Evolutionary conservation across 1,140 invertebrate species (phyloP), one percentile per base, ranked within the genome.

Genomic region (Drosophila watanabei): DNA sequence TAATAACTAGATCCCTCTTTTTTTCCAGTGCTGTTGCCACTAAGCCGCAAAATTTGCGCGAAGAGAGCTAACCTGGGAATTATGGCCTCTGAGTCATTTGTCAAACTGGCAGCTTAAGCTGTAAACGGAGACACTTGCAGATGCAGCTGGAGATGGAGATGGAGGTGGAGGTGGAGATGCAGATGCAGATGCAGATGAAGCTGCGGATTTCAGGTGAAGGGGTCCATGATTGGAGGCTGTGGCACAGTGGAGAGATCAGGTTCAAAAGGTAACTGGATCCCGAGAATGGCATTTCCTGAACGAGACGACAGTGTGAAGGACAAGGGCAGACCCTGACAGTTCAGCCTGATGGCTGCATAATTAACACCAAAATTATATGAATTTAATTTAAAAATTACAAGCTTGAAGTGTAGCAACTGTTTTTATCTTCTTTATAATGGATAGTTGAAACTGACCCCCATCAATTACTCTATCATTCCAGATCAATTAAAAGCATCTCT

Each of bases 51-150:
- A 35, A 30, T 46, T 18, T 24, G 35, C 30, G 24, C 37, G 24
- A 59, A 45, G 77, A 49, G 54, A 79, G 32, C 77, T 70, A 20
- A 35, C 46, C 2, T 33, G 51, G n/a, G 65, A 57, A 39, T 28
- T 57, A 57, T 57, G 54, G 54, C 54, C 54, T 11, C 54, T 82
- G 82, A 82, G 69, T 85, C 82, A 85, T 86, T 82, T 79, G 79
- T 81, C 78, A 78, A 57, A 30, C n/a, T 66, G 60, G 43, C 79
- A 51, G 66, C 32, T 75, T 51, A 45, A 49, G 20, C 59, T 57
- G 35, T 32, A 52, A 58, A 37, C 68, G 24, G 54, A 58, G 68
- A 60, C 68, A 73, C 68, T 71, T 70, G 68, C 70, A 64, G 58
- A 43, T 35, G 45, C 28, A 68, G 52, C 49, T 43, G 60, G 9